Evolutionary conservation across 92 coral and sea anemone species (phyloP), one percentile per base, ranked within the genome.

Genomic region (Parazoanthus swiftii): DNA sequence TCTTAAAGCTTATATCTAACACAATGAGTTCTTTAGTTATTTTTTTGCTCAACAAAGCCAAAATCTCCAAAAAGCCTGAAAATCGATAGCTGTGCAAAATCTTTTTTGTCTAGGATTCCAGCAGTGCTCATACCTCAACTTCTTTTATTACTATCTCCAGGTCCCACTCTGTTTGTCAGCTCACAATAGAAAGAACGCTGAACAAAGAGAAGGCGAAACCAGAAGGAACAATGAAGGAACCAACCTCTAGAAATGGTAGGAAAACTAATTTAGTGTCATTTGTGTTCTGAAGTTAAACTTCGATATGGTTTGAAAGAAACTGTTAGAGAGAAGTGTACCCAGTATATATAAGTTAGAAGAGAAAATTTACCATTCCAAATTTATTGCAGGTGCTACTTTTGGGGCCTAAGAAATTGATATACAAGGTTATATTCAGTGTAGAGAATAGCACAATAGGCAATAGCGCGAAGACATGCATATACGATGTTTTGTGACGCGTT

Each of bases 131-230:
- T n/a, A 3, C 58, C 70, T 43, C 51, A 6, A 16, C 16, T 36
- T 5, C 9, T 80, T 2, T 3, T 39, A 59, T 25, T 82, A 39
- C 26, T 71, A 18, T 39, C 59, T 42, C 65, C 84, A 96, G 99
- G 92, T 96, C 99, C n/a, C 99, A 96, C 81, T 96, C 99, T 2
- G 99, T 96, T 48, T 92, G 94, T 72, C 95, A 92, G 88, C 88
- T 96, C 82, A 85, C 90, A 11, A 96, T 96, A 46, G 99, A 96
- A 80, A 79, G 99, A 86, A 96, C 98, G 21, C 78, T 92, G 35
- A 93, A 91, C 88, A 95, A 95, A 58, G 95, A 77, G 3, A 89
- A 86, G 76, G 75, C 77, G 7, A 65, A 76, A 46, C 14, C 88
- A 33, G 93, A 91, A 15, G 88, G 81, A 6, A 11, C 20, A 63